phyloP scores from a whole-genome alignment of 1,140 invertebrate species.

The Popillia japonica region DNA sequence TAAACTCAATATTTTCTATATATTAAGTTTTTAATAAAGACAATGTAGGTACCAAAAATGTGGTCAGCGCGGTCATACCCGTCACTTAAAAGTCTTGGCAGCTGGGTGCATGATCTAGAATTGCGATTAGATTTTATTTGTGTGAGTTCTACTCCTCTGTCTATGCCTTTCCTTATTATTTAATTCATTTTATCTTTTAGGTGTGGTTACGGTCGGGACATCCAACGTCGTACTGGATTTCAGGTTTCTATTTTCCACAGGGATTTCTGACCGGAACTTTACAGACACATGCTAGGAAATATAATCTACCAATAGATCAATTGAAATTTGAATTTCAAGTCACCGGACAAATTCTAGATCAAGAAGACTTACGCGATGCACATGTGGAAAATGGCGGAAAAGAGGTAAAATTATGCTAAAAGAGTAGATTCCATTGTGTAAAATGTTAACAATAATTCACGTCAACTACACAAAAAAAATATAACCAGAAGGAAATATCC shows the following conservation, averaged over 20 bases:
- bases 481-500: no score
- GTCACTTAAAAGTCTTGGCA: slow-evolving; percentile 83
- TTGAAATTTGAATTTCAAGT: slow-evolving; percentile 81
- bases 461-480: no score
- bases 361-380: slow-evolving; percentile 70
- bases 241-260: slow-evolving; percentile 91
- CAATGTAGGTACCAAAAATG: slow-evolving; percentile 73
- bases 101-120: slow-evolving; percentile 83
- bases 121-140: slow-evolving; percentile 81
- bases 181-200: slow-evolving; percentile 57
- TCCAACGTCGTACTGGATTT: slow-evolving; percentile 88
- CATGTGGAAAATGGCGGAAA: slow-evolving; percentile 60
- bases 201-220: slow-evolving; percentile 75
- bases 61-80: slow-evolving; percentile 87
- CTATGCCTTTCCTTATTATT: not conserved
- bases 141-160: slow-evolving; percentile 54
- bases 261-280: slow-evolving; percentile 87
- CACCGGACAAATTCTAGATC: slow-evolving; percentile 66
- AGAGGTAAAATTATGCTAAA: slow-evolving; percentile 52
- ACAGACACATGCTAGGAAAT: slow-evolving; percentile 85
- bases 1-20: not conserved
- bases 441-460: no score
- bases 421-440: no score
- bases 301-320: slow-evolving; percentile 84
- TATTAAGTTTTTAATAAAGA: not conserved